Evolutionary conservation across 2,797 vertebrate genomes (phyloP), one percentile per base, ranked within the genome.

Genomic region (Sylvia borin): DNA sequence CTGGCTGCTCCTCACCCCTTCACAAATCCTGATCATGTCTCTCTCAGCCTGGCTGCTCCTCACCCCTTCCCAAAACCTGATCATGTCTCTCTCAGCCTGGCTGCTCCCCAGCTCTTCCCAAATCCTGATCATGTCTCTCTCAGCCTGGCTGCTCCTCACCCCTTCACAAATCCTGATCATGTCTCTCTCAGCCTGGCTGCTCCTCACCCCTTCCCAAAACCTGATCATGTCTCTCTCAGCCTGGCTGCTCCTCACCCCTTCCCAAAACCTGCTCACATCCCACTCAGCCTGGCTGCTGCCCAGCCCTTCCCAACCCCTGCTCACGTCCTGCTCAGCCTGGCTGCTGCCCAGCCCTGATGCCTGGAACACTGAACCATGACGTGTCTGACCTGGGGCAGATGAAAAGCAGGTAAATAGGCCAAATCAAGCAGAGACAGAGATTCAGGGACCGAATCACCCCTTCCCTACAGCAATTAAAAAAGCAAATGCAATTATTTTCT

Each of bases 401-500:
- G 58, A 72, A 75, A 83, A 94, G 26, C 81, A 90, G 89, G 78
- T 80, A 93, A 96, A 74, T 43, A 91, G 91, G 91, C 68, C 85
- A 85, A 83, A 65, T 36, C 57, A 77, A 83, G 75, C 61, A 83
- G 50, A 94, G 70, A 77, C 24, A 70, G 68, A 70, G 67, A 67
- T 27, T 43, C 64, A 62, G 64, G 65, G 85, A 54, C 53, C 0
- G 7, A 76, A 85, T 55, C 61, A 58, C 36, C 54, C n/a, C 31
- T 92, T 50, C 85, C 53, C 54, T 61, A 43, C 73, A 65, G n/a
- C 95, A 73, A 95, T 95, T 92, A 94, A 68, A 81, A 86, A 77
- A 58, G 85, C 42, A 91, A 94, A 97, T 34, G 58, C 87, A 95
- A 94, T 96, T 95, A 93, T 91, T 94, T 68, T 42, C 29, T 88